Evolutionary conservation across 2,113 vertebrate genomes (phyloP).

Genomic region (Australoheros scitulus): DNA sequence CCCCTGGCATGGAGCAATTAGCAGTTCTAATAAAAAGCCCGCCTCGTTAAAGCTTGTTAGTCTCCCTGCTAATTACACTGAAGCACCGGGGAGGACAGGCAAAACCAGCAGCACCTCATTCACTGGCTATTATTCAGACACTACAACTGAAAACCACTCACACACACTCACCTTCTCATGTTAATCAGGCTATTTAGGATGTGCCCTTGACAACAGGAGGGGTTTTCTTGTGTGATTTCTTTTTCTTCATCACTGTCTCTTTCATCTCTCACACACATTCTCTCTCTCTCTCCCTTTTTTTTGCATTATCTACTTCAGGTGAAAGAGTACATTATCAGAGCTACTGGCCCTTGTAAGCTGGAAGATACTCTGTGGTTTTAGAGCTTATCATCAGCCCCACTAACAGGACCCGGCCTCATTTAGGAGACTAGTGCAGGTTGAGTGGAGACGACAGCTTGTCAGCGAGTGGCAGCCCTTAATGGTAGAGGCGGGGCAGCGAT

Average conservation of each 20-base stretch:
- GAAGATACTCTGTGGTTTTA: constrained; percentile 10
- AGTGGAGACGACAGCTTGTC: constrained; percentile 53
- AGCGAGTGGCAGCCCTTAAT: constrained; percentile 2
- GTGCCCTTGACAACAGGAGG: constrained; percentile 31
- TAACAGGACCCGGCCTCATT: constrained; percentile 12
- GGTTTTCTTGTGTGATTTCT: constrained; percentile 15
- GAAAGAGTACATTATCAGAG: constrained; percentile 40
- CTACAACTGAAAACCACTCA: constrained; percentile 26
- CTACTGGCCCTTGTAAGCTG: neutral
- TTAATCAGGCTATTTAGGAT: constrained; percentile 56
- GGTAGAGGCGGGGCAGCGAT: neutral
- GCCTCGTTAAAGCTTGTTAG: constrained; percentile 59
- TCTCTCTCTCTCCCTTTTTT: constrained; percentile 23
- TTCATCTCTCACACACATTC: neutral
- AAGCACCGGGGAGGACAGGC: constrained; percentile 50
- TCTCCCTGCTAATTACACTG: constrained; percentile 64
- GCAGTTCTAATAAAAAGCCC: constrained; percentile 66
- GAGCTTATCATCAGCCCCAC: constrained; percentile 1
- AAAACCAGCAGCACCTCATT: constrained; percentile 33
- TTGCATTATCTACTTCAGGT: constrained; percentile 35
- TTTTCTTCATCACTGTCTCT: constrained; percentile 14
- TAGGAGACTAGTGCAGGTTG: constrained; percentile 54
- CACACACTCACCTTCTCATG: constrained; percentile 38
- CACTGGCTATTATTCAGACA: constrained; percentile 40
- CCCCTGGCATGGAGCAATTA: constrained; percentile 56